Evolutionary conservation across 2,888 invertebrate genomes (phyloP).

Genomic region (Machimus atricapillus): DNA sequence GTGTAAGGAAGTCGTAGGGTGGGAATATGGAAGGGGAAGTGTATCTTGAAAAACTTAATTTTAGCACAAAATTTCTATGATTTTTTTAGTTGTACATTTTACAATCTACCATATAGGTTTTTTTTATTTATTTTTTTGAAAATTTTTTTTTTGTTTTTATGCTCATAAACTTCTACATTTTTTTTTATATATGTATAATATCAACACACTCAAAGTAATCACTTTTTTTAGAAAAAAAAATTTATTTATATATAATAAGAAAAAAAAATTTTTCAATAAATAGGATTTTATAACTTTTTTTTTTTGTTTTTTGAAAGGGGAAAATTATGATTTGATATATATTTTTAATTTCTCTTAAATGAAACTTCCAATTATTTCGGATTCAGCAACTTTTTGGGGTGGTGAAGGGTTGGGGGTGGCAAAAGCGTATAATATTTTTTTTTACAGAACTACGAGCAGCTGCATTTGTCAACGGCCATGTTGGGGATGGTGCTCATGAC

Average conservation of each 20-base stretch:
- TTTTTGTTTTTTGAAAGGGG: too few relatives aligned
- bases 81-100: not conserved
- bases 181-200: not conserved
- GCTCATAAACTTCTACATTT: not conserved
- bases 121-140: not conserved
- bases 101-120: not conserved
- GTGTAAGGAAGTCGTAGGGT: not conserved
- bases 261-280: not conserved
- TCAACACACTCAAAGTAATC: not conserved
- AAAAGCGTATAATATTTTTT: too few relatives aligned
- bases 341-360: too few relatives aligned
- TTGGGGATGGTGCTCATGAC: constrained; percentile 88
- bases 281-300: too few relatives aligned
- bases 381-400: too few relatives aligned
- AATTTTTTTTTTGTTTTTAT: not conserved
- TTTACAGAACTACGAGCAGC: constrained; percentile 74
- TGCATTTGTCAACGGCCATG: constrained; percentile 94
- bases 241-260: not conserved
- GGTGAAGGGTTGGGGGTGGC: too few relatives aligned
- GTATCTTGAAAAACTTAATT: not conserved
- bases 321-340: too few relatives aligned
- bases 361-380: too few relatives aligned
- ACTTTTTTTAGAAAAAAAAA: not conserved
- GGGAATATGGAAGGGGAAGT: not conserved
- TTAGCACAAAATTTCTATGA: not conserved